phyloP scores from a whole-genome alignment of 2,888 invertebrate genomes.

The Rhamphomyia laevipes region DNA sequence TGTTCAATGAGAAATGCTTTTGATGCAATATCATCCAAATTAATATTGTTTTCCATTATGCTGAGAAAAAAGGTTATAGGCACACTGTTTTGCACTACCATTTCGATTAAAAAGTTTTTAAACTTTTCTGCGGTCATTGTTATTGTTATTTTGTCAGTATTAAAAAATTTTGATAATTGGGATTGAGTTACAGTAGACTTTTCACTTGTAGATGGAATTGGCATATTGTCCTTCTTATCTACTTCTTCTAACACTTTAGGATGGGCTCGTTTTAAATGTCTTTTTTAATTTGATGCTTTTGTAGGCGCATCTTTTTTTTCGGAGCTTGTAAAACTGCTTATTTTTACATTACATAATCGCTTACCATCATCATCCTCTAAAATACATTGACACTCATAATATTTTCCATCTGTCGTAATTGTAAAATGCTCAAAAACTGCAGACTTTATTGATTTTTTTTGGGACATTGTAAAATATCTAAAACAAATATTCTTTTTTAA shows the following conservation, averaged over 20 bases:
- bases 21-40: not conserved
- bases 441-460: not conserved
- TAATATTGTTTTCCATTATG: not conserved
- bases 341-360: not conserved
- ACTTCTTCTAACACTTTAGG: not conserved
- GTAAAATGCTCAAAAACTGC: not conserved
- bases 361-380: not conserved
- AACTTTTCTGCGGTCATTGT: not conserved
- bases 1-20: not conserved
- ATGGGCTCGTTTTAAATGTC: not conserved
- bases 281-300: not conserved
- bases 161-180: not conserved
- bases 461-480: not conserved
- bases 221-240: not conserved
- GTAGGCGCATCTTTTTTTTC: not conserved
- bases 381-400: not conserved
- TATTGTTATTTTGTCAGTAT: not conserved
- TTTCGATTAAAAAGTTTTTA: not conserved
- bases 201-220: not conserved
- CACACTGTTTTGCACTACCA: not conserved
- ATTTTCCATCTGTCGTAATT: not conserved
- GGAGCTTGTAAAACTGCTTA: not conserved
- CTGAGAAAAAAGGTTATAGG: not conserved
- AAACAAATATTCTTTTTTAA: not conserved
- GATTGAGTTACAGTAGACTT: not conserved